These are phyloP conservation scores for Tetranychus piercei DNA, from an alignment of 2,888 invertebrate species.

Conservation along the genomic window DNA sequence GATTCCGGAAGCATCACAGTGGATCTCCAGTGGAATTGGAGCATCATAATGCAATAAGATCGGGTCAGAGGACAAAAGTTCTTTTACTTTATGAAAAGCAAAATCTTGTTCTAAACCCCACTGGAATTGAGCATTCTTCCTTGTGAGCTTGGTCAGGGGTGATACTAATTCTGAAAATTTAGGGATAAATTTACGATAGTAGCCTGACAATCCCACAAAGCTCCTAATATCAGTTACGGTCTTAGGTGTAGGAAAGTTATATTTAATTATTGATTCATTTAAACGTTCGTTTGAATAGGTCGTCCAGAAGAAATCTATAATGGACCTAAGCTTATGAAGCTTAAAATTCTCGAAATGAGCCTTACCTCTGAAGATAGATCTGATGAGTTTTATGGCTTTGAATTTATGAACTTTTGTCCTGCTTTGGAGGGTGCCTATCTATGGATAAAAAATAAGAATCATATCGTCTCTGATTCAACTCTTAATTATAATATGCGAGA, in stretches of 20 bases:
- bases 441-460: no score
- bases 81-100: not conserved
- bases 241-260: conserved; percentile 17
- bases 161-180: not conserved
- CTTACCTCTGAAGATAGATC: no score
- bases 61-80: not conserved
- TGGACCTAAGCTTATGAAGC: no score
- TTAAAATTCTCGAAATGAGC: no score
- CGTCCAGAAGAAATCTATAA: no score
- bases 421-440: no score
- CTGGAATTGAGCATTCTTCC: not conserved
- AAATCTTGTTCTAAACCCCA: not conserved
- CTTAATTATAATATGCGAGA: no score
- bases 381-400: no score
- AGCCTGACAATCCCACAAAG: not conserved
- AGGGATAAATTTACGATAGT: conserved; percentile 12
- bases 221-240: conserved; percentile 7
- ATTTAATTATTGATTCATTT: not conserved
- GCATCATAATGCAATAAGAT: conserved; percentile 11
- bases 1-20: conserved; percentile 13
- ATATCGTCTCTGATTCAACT: no score
- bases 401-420: no score
- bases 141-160: not conserved
- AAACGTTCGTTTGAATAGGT: conserved; percentile 14
- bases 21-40: conserved; percentile 11